Percentiles rank a stretch among this genome's conserved stretches.
phyloP scores from a whole-genome alignment of 1,140 invertebrate species.

The Ericerus pela region DNA sequence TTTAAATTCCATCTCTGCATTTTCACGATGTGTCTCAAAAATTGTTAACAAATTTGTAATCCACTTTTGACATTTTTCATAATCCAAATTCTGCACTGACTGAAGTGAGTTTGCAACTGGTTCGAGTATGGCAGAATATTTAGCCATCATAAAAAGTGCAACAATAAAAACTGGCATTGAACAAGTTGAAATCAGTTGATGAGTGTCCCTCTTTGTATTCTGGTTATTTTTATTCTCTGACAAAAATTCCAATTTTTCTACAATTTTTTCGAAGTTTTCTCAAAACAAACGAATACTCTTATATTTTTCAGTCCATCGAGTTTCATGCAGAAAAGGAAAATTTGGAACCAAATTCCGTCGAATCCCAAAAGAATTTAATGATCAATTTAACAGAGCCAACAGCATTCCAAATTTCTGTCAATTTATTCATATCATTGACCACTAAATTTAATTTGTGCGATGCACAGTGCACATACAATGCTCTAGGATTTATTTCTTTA shows the following conservation, averaged over 20 bases:
- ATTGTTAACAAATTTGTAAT: too few species aligned
- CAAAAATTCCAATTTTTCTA: background rate
- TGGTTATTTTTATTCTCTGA: background rate
- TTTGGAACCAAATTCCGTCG: background rate
- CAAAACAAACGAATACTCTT: background rate
- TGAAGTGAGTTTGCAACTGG: too few species aligned
- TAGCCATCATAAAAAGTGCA: too few species aligned
- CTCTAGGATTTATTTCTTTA: background rate
- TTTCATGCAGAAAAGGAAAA: constrained; percentile 13
- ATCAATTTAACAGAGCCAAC: background rate
- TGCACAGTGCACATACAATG: constrained; percentile 15
- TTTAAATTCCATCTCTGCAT: too few species aligned
- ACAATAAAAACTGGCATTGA: too few species aligned
- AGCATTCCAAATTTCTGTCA: background rate
- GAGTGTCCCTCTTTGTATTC: too few species aligned
- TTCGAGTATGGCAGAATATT: too few species aligned
- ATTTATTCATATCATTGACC: constrained; percentile 6
- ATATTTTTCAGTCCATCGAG: background rate
- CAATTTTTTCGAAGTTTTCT: background rate
- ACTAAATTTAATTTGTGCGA: constrained; percentile 3
- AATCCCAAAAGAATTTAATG: constrained; percentile 5
- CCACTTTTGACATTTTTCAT: too few species aligned
- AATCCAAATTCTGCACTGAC: too few species aligned
- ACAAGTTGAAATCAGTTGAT: too few species aligned
- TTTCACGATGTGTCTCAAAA: too few species aligned